Evolutionary conservation across 2,797 vertebrate species (phyloP).

Genomic region (Tarsius wallacei): DNA sequence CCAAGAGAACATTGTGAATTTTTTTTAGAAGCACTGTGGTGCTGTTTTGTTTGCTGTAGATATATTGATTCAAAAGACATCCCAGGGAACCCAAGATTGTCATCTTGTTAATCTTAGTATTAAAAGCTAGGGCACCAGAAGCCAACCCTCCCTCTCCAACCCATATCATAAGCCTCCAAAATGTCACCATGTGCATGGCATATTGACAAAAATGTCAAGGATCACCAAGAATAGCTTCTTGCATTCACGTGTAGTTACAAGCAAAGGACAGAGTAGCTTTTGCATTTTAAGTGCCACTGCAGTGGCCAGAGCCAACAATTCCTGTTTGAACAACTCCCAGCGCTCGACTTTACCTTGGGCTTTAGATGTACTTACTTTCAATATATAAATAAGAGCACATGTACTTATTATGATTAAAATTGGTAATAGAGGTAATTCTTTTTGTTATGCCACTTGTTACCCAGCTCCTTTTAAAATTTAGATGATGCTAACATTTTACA

Average conservation of each 20-base stretch:
- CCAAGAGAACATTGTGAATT: background rate
- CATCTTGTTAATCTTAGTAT: slow-evolving; percentile 58
- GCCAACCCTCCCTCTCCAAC: slow-evolving; percentile 12
- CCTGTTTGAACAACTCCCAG: slow-evolving; percentile 42
- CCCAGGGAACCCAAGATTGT: background rate
- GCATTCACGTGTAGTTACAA: slow-evolving; percentile 69
- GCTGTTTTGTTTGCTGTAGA: background rate
- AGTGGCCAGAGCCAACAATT: slow-evolving; percentile 70
- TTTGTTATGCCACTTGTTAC: slow-evolving; percentile 35
- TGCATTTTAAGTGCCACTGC: slow-evolving; percentile 70
- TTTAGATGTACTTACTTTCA: slow-evolving; percentile 38
- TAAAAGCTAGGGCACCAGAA: slow-evolving; percentile 66
- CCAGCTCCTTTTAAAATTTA: slow-evolving; percentile 36
- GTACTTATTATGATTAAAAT: slow-evolving; percentile 30
- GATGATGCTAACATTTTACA: slow-evolving; percentile 3
- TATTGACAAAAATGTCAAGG: slow-evolving; percentile 83
- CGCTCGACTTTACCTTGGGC: slow-evolving; percentile 30
- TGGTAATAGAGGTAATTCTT: slow-evolving; percentile 1
- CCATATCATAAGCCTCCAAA: slow-evolving; percentile 76
- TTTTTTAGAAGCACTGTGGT: background rate
- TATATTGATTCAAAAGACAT: slow-evolving; percentile 28
- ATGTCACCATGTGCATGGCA: slow-evolving; percentile 79
- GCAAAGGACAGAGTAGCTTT: slow-evolving; percentile 70
- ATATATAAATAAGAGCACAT: slow-evolving; percentile 39
- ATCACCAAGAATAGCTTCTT: slow-evolving; percentile 83